Evolutionary conservation across 2,888 invertebrate genomes (phyloP), one percentile per base, ranked within the genome.

Genomic region (Parthenolecanium corni): DNA sequence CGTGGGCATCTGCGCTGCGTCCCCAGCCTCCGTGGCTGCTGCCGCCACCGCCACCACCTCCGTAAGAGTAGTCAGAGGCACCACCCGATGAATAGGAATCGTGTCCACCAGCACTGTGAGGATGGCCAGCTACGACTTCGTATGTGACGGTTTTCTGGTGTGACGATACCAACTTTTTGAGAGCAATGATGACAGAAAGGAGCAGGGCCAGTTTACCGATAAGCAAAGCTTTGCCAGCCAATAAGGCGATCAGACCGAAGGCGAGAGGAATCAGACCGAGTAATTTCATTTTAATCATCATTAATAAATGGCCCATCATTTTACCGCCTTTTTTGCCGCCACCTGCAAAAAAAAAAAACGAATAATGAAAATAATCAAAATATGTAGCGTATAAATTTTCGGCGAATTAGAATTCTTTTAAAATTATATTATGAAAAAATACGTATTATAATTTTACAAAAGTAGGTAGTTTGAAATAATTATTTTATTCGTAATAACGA

Each of bases 91-190:
- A 79, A 63, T 76, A 76, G 31, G 79, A 76, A 65, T 86, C 86
- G 69, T 84, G 82, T 67, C 85, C 83, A 63, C 81, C 80, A 65
- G 82, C 80, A 65, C 82, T 79, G 73, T 88, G 87, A 70, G 88
- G 88, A 61, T 89, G 88, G 73, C 89, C 89, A 0, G 87, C 82
- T 0, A 89, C 87, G 38, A 89, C 89, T 72, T 89, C 89, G 72
- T 89, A 89, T 3, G 89, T 89, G 67, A 89, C 89, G 71, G 88
- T 88, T 72, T 89, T 89, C 75, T 86, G 84, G 71, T 84, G 83
- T 1, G 74, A 73, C 57, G 84, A 83, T 67, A 89, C 74, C 56
- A 89, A 76, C 73, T 89, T 89, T 79, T 89, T 89, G 73, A 89
- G 75, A 2, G 89, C 89, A 70, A 89, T 89, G 65, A 89, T 84